Percentiles rank a stretch among this genome's conserved stretches.
Conservation (phyloP, 2,797 vertebrate genomes). For the Todus mexicanus region DNA sequence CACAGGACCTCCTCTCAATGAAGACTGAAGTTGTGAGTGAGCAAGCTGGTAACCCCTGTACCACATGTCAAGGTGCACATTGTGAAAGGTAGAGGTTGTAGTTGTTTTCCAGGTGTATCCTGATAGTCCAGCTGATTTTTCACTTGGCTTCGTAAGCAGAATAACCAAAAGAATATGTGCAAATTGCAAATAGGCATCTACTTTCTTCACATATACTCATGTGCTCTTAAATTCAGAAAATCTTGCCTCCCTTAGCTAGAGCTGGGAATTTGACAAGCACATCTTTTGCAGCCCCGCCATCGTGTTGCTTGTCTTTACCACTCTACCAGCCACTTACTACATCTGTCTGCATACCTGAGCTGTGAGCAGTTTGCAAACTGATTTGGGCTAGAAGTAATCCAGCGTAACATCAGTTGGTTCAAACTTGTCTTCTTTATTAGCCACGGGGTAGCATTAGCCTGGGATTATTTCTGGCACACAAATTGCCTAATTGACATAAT, state of each 20-base stretch:
- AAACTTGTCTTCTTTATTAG: neutral
- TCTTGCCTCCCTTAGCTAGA: too few species aligned
- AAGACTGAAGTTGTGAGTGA: accelerated
- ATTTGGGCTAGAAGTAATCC: neutral
- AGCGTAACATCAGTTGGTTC: neutral
- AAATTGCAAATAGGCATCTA: neutral
- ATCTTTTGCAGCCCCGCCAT: neutral
- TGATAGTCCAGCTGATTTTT: neutral
- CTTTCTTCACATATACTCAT: accelerated
- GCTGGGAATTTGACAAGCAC: neutral
- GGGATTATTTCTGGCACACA: accelerated
- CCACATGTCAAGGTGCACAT: accelerated
- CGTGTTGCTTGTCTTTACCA: neutral
- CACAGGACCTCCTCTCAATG: accelerated
- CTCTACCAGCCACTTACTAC: accelerated
- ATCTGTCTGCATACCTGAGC: neutral
- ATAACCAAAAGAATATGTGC: neutral
- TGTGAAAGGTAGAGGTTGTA: neutral
- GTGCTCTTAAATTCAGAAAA: neutral
- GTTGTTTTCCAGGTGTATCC: neutral
- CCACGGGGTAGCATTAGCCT: neutral
- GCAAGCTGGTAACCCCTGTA: accelerated
- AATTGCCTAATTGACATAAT: neutral
- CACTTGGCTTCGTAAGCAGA: neutral
- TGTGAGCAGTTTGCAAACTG: neutral